Conservation (phyloP, 2,113 vertebrate species). For the Grammomys dolichurus region DNA sequence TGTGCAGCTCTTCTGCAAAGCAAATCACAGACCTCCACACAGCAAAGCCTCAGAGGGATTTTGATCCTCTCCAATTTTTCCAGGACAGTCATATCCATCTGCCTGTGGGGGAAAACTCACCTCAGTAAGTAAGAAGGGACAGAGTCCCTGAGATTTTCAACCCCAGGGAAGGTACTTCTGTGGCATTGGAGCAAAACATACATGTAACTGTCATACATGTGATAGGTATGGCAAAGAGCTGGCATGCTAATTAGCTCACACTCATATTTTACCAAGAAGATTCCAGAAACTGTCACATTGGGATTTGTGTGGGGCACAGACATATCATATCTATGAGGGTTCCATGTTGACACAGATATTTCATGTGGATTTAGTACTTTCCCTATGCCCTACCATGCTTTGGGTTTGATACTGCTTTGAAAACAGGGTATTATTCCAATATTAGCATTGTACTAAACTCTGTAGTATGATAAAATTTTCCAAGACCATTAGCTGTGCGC, state of each 20-base stretch:
- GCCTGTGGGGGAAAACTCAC: background rate
- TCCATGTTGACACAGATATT: background rate
- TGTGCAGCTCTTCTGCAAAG: background rate
- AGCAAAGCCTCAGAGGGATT: too few species aligned
- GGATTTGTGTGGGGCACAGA: background rate
- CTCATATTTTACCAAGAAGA: background rate
- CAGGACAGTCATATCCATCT: background rate
- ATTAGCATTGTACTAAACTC: background rate
- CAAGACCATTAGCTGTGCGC: background rate
- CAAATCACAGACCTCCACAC: background rate
- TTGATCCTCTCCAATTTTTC: fast-evolving
- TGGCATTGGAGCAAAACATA: background rate
- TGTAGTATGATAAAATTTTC: background rate
- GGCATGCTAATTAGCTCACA: background rate
- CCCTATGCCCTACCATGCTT: background rate
- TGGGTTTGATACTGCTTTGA: background rate
- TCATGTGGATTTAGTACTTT: background rate
- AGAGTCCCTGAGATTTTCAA: background rate
- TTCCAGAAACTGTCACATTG: background rate
- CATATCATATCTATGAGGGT: background rate
- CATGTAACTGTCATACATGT: too few species aligned
- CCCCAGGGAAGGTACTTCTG: background rate
- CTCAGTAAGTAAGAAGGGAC: background rate
- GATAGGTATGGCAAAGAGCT: fast-evolving
- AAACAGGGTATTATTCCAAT: background rate